Base-by-base conservation (phyloP, 2,888 invertebrate genomes). In the Silvanus unidentatus region DNA sequence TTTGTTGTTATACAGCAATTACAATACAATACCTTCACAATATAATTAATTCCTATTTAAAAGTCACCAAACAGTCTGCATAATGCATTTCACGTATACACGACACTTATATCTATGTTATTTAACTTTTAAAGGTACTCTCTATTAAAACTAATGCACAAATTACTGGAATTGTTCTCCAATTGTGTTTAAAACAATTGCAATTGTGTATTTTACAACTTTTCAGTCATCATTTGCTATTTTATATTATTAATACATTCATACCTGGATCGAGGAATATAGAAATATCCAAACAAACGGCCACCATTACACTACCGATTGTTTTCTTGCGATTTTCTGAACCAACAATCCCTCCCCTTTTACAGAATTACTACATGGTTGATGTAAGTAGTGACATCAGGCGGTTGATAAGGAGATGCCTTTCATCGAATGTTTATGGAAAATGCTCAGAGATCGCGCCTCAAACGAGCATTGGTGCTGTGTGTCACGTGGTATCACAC, bases 151-250 rank as follows among this genome's bases (percentile, higher is more conserved):
- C 22, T 22, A n/a, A n/a, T 39, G 15, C 27, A 28, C 37, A 36
- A 44, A 39, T 43, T 40, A 42, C 37, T 16, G 34, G 12, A 2
- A 34, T 41, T 40, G 27, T 47, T 39, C 40, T 41, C 44, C 29
- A n/a, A 3, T 32, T 32, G 5, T 22, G 22, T 22, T 22, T 22
- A 5, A 22, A 22, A 5, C 22, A 22, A 8, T n/a, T n/a, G n/a
- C n/a, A 32, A 32, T 32, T 6, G 5, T 3, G 34, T 22, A 22
- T 22, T 32, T 32, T 32, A 13, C 10, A 13, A 32, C 34, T 16
- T 39, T 39, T 39, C 16, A 39, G 2, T 39, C 39, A 39, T 16
- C 22, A 39, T 22, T 13, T 37, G 13, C 2, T 37, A 8, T 11
- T 11, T 35, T 35, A 5, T 22, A 22, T 22, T 22, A 8, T 8